Conservation (phyloP, 1,140 invertebrate species). For the Zaprionus kolodkinae region DNA sequence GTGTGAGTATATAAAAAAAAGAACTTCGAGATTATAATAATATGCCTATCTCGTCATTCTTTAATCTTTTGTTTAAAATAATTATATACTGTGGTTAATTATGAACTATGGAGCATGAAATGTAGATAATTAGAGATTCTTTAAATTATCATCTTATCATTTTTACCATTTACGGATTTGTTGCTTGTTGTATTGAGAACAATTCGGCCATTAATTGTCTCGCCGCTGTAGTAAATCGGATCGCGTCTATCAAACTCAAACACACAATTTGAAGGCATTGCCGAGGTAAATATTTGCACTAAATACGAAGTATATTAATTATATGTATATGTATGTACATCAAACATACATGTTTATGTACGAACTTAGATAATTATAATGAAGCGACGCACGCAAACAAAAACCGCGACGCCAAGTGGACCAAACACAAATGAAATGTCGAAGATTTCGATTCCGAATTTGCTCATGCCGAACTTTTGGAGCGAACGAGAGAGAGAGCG, state of each 20-base stretch:
- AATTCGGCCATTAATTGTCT: conserved; percentile 67
- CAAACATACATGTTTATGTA: conserved; percentile 5
- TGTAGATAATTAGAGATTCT: neutral
- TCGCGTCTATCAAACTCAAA: conserved; percentile 67
- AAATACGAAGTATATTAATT: neutral
- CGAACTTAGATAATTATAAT: neutral
- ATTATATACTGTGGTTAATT: too few species aligned
- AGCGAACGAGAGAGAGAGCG: neutral
- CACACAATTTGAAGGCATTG: conserved; percentile 61
- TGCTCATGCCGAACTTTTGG: neutral
- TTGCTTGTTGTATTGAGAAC: conserved; percentile 50
- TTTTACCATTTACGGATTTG: conserved; percentile 66
- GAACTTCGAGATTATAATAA: too few species aligned
- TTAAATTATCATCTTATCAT: too few species aligned
- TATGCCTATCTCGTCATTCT: too few species aligned
- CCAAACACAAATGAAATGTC: conserved; percentile 27
- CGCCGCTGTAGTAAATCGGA: conserved; percentile 71
- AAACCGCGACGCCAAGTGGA: neutral
- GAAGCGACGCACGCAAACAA: neutral
- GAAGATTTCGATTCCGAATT: conserved; percentile 4
- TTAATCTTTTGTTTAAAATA: too few species aligned
- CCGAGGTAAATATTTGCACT: conserved; percentile 4
- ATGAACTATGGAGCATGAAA: too few species aligned
- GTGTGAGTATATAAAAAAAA: too few species aligned
- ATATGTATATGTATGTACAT: neutral